Percentiles rank a stretch among this genome's conserved stretches.
phyloP scores from a whole-genome alignment of 2,888 invertebrate genomes.

The Lochmaea crataegi region DNA sequence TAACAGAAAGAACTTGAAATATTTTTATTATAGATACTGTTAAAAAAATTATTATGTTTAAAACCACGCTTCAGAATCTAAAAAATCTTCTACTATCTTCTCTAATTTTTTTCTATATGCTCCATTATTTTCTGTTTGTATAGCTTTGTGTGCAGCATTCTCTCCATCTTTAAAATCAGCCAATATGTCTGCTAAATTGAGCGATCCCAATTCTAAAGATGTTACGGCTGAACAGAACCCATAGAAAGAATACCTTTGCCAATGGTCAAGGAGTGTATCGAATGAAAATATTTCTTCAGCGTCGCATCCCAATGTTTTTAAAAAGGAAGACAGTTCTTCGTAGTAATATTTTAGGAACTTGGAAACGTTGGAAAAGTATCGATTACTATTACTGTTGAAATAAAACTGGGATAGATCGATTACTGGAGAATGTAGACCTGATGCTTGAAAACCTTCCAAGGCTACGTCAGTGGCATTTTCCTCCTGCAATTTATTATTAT shows the following conservation, averaged over 20 bases:
- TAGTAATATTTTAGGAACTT: slow-evolving; percentile 6
- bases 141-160: neutral
- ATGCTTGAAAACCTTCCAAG: slow-evolving; percentile 1
- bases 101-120: slow-evolving; percentile 9
- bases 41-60: neutral
- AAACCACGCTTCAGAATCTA: neutral
- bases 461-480: slow-evolving; percentile 5
- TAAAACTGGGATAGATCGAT: slow-evolving; percentile 14
- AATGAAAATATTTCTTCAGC: slow-evolving; percentile 1
- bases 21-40: no score
- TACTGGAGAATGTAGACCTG: slow-evolving; percentile 5
- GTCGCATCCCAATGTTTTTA: neutral
- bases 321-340: slow-evolving; percentile 5
- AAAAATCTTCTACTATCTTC: slow-evolving; percentile 1
- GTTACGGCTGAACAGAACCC: slow-evolving; percentile 6
- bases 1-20: no score
- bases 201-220: slow-evolving; percentile 5
- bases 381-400: neutral
- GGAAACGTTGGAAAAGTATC: neutral
- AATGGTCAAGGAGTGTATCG: neutral
- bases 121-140: neutral
- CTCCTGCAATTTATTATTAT: neutral
- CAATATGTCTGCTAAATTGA: neutral
- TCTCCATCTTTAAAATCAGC: neutral
- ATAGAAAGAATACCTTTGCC: slow-evolving; percentile 10